Conservation (phyloP, 2,113 vertebrate genomes). For the Chaetorhynchus papuensis region DNA sequence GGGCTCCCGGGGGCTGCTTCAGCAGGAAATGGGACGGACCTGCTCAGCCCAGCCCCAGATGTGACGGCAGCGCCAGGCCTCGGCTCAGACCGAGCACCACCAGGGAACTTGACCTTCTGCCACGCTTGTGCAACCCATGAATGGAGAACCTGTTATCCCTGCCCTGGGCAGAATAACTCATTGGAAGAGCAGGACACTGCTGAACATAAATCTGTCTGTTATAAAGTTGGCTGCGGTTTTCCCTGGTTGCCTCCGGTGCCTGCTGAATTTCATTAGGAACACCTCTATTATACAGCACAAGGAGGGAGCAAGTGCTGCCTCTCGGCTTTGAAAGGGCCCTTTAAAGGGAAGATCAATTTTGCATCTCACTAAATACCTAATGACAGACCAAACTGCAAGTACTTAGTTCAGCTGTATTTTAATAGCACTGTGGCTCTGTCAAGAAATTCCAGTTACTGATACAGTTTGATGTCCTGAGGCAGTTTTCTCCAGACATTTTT, state of each 20-base stretch:
- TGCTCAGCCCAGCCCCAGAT: not conserved
- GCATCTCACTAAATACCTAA: conserved; percentile 50
- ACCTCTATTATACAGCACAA: conserved; percentile 1
- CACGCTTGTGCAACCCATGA: not conserved
- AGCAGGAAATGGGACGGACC: not conserved
- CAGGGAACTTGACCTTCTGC: conserved; percentile 45
- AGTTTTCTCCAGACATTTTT: not conserved
- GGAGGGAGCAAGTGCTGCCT: not conserved
- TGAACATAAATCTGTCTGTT: conserved; percentile 50
- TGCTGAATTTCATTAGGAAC: conserved; percentile 41
- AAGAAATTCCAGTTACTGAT: not conserved
- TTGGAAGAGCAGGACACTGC: not conserved
- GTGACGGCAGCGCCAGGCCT: not conserved
- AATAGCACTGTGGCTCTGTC: not conserved
- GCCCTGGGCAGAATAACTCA: not conserved
- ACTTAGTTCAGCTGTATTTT: conserved; percentile 46
- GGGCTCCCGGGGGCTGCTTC: not conserved
- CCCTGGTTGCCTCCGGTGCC: not conserved
- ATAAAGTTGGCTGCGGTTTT: not conserved
- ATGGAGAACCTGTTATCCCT: not conserved
- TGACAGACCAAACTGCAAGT: conserved; percentile 37
- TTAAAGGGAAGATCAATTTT: conserved; percentile 40
- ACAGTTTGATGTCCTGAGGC: not conserved
- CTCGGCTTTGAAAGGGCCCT: conserved; percentile 14
- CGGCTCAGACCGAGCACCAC: not conserved